phyloP scores from a whole-genome alignment of 1,140 invertebrate genomes.

The Lepidotrigona ventralis region DNA sequence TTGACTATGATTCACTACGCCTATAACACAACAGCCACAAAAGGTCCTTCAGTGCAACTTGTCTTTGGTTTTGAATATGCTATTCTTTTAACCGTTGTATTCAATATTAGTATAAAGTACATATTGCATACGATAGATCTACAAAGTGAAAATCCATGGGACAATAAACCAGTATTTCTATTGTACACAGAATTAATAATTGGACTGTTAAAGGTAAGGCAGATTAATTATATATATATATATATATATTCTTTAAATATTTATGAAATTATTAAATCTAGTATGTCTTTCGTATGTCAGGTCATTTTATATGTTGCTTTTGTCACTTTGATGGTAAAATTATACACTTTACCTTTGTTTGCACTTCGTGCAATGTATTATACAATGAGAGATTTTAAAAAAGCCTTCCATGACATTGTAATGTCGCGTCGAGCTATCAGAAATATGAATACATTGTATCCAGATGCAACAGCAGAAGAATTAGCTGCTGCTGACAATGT shows the following conservation, averaged over 20 bases:
- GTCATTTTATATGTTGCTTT: conserved; percentile 97
- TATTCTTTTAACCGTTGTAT: conserved; percentile 95
- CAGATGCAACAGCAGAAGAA: conserved; percentile 97
- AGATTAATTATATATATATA: conserved; percentile 14
- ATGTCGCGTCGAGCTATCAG: conserved; percentile 97
- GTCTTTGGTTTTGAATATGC: conserved; percentile 99
- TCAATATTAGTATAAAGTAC: conserved; percentile 98
- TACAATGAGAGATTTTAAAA: conserved; percentile 98
- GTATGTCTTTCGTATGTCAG: conserved; percentile 81
- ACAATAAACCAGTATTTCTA: conserved; percentile 98
- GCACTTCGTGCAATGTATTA: conserved; percentile 99
- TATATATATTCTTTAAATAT: no score
- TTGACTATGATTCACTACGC: conserved; percentile 95
- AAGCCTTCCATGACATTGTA: conserved; percentile 98
- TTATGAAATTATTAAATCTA: not conserved
- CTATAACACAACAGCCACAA: conserved; percentile 95
- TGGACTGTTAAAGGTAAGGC: conserved; percentile 86
- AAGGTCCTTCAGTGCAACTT: conserved; percentile 98
- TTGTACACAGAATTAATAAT: conserved; percentile 98
- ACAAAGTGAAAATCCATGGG: conserved; percentile 97
- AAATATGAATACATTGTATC: conserved; percentile 99
- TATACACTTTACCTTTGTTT: conserved; percentile 98
- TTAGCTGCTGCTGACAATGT: conserved; percentile 97
- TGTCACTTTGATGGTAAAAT: conserved; percentile 97
- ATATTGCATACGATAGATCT: conserved; percentile 96